These are phyloP conservation scores for Alethe diademata DNA, from an alignment of 2,113 vertebrate species.

Conservation along the genomic window DNA sequence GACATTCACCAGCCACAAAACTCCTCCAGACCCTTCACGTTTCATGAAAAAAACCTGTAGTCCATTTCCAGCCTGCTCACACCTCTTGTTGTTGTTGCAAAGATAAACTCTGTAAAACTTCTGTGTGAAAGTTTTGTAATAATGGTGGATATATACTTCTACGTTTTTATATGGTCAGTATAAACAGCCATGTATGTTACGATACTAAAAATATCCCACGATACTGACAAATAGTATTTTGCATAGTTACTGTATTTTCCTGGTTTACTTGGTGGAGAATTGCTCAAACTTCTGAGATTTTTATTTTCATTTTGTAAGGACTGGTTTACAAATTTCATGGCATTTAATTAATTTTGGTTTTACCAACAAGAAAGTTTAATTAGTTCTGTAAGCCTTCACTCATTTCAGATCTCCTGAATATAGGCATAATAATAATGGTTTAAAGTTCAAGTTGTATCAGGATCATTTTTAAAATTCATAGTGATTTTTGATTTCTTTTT, in stretches of 20 bases:
- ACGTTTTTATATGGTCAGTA: not conserved
- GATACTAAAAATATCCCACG: not conserved
- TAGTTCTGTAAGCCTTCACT: not conserved
- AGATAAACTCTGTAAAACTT: not conserved
- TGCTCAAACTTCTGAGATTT: not conserved
- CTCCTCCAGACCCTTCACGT: fast-evolving
- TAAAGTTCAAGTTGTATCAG: fast-evolving
- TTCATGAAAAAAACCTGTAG: not conserved
- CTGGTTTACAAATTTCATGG: not conserved
- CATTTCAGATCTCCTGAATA: not conserved
- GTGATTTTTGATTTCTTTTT: not conserved
- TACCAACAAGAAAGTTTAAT: not conserved
- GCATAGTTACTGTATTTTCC: not conserved
- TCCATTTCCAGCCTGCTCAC: fast-evolving
- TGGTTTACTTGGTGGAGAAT: not conserved
- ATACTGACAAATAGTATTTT: not conserved
- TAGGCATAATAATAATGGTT: not conserved
- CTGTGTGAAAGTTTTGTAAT: not conserved
- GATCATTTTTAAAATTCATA: not conserved
- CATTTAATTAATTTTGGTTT: not conserved
- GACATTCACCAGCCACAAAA: fast-evolving
- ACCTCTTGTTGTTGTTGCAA: not conserved
- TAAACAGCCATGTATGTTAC: not conserved
- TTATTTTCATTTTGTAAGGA: not conserved
- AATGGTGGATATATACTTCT: not conserved